phyloP scores from a whole-genome alignment of 2,797 vertebrate genomes.

The Bradypus variegatus region DNA sequence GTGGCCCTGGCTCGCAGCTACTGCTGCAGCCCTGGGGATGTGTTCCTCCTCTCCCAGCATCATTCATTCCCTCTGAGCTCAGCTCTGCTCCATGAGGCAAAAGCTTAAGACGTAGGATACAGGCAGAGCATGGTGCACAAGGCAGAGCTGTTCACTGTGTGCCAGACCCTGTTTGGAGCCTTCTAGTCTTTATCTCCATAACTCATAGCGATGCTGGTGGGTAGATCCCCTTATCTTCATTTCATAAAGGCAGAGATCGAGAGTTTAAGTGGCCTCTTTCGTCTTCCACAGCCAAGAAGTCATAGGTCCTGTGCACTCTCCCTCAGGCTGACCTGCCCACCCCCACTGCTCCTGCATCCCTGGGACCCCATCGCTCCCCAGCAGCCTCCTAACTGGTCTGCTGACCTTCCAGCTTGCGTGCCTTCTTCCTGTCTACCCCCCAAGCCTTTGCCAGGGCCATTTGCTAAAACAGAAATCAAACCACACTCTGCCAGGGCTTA shows the following conservation, averaged over 20 bases:
- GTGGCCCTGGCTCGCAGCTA: background rate
- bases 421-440: background rate
- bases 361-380: background rate
- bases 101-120: background rate
- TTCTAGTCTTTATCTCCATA: background rate
- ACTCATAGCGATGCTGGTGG: background rate
- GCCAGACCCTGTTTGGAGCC: background rate
- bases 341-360: background rate
- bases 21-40: background rate
- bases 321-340: background rate
- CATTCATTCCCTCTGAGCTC: background rate
- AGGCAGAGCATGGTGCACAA: background rate
- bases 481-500: background rate
- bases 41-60: background rate
- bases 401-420: background rate
- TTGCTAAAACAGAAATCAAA: background rate
- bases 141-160: background rate
- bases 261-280: constrained; percentile 31
- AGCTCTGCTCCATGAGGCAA: background rate
- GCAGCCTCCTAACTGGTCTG: background rate
- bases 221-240: background rate
- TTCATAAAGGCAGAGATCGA: background rate
- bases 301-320: background rate
- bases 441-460: background rate
- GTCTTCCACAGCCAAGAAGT: background rate